Percentiles rank a stretch among this genome's conserved stretches.
phyloP scores from a whole-genome alignment of 2,797 vertebrate genomes.

The Cossypha heuglini region DNA sequence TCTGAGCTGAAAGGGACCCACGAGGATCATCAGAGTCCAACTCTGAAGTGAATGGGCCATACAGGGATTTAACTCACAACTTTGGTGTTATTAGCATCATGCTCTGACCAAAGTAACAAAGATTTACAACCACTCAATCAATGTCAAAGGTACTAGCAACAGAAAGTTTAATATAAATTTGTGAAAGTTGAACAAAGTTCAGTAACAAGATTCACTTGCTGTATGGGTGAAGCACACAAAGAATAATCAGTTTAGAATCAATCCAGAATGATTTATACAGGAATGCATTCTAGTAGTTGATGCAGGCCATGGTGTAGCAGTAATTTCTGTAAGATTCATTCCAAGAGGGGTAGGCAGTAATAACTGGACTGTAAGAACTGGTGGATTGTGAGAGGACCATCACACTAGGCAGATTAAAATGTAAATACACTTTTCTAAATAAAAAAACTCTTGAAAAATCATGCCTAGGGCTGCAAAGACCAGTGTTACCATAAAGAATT shows the following conservation, averaged over 20 bases:
- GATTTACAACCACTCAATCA: not conserved
- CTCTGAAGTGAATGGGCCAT: not conserved
- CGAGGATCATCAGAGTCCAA: no score
- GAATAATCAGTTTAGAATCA: not conserved
- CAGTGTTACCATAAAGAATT: not conserved
- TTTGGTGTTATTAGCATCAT: fast-evolving
- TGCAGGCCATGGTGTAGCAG: not conserved
- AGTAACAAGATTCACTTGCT: not conserved
- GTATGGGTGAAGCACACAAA: not conserved
- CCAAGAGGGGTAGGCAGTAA: not conserved
- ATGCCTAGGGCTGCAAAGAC: not conserved
- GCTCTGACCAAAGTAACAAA: not conserved
- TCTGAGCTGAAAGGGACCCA: not conserved
- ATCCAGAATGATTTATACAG: not conserved
- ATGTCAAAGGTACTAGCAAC: not conserved
- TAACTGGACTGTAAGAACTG: not conserved
- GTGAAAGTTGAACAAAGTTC: not conserved
- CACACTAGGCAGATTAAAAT: not conserved
- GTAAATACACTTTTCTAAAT: not conserved
- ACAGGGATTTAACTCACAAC: fast-evolving
- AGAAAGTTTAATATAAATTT: not conserved
- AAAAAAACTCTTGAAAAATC: not conserved
- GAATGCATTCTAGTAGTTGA: not conserved
- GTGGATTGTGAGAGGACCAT: not conserved
- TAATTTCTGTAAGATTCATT: not conserved